Base-by-base conservation (phyloP, 2,888 invertebrate genomes). In the Drosophila barbarae region DNA sequence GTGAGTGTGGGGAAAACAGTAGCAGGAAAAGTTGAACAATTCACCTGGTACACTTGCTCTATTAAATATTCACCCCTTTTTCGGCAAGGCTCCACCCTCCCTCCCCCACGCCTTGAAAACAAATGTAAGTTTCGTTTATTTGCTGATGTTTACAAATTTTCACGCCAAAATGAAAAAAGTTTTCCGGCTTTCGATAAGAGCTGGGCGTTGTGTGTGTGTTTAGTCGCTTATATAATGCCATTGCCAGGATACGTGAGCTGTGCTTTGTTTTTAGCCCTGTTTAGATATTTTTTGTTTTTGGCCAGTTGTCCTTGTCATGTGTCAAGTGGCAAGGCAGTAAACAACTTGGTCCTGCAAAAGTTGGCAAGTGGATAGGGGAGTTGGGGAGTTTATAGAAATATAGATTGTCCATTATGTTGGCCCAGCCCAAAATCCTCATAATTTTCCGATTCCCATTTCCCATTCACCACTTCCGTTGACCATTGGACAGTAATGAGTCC, bases 21-120 rank as follows among this genome's bases (percentile, higher is more conserved):
- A 9, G 18, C 34, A 21, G 30, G 30, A 30, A 58, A 55, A 42
- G 42, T 38, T 49, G 47, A 32, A 66, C 39, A 59, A 64, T 44
- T 73, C 42, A 77, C 71, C 72, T 69, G 76, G 34, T 32, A 32
- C 28, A 47, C 39, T 53, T 9, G 9, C 15, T 73, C 72, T 80
- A 80, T 79, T 79, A 79, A 83, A 83, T 79, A 83, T 79, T 74
- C 83, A 83, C 80, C 78, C 83, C 75, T 78, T 78, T 80, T 59
- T 51, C 21, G 35, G 28, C 38, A 26, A 0, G 13, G 35, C 3
- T 15, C 15, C 9, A n/a, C 13, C 21, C 12, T n/a, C 8, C 13
- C 21, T 3, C 3, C 7, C 13, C 7, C 1, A 50, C 66, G 46
- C 46, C 46, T 30, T 30, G 30, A 18, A 46, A 28, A 44, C 55